Conservation (phyloP, 2,113 vertebrate genomes). For the Tragelaphus scriptus region DNA sequence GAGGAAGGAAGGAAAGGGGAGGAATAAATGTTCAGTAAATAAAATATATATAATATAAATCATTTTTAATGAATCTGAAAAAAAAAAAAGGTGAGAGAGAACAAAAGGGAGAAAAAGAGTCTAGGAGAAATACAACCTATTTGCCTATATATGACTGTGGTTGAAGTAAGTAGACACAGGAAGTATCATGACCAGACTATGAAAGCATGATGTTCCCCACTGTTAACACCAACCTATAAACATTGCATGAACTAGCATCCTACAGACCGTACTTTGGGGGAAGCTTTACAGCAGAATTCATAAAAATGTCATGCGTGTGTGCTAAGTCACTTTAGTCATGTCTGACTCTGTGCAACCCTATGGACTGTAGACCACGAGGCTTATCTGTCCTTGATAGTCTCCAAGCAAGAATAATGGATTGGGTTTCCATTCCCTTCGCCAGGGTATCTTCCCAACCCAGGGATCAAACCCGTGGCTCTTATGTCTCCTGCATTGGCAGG, state of each 20-base stretch:
- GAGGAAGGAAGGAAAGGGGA: not conserved
- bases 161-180: not conserved
- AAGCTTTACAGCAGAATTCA: not conserved
- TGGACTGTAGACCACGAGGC: not conserved
- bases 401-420: not conserved
- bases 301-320: not conserved
- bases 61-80: not conserved
- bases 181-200: no score
- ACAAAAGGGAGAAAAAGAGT: not conserved
- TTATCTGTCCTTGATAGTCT: not conserved
- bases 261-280: not conserved
- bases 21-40: not conserved
- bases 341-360: not conserved
- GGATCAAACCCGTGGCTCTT: not conserved
- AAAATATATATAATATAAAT: not conserved
- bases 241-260: not conserved
- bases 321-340: not conserved
- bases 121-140: not conserved
- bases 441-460: not conserved
- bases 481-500: not conserved
- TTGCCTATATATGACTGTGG: not conserved
- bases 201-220: not conserved
- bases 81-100: not conserved
- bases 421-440: not conserved
- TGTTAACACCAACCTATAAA: not conserved